Conservation (phyloP, 1,140 invertebrate genomes). For the Drosophila simulans region DNA sequence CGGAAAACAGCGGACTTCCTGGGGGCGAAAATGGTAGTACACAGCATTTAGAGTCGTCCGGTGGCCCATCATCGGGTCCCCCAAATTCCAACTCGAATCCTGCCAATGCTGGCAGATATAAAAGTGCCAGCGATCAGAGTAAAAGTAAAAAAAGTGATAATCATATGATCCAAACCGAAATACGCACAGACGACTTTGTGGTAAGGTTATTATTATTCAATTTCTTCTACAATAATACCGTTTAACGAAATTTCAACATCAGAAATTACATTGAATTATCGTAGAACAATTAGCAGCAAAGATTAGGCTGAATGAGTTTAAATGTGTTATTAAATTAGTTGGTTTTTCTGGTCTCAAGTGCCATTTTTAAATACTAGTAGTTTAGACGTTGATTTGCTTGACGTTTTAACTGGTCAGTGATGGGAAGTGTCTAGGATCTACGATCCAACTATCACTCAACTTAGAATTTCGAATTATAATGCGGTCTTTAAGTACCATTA, state of each 20-base stretch:
- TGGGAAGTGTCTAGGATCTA: slow-evolving; percentile 2
- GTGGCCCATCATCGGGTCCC: slow-evolving; percentile 48
- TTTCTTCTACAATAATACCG: slow-evolving; percentile 63
- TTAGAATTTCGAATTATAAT: too few species aligned
- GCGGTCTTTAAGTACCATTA: background rate
- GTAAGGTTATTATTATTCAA: slow-evolving; percentile 85
- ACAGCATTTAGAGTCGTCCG: slow-evolving; percentile 72
- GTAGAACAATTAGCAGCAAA: slow-evolving; percentile 23
- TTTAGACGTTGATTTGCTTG: slow-evolving; percentile 8
- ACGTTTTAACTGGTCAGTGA: slow-evolving; percentile 7
- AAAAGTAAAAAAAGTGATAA: slow-evolving; percentile 85
- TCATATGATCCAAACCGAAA: slow-evolving; percentile 84
- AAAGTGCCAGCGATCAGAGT: slow-evolving; percentile 65
- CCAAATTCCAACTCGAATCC: slow-evolving; percentile 35
- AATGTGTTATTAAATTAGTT: slow-evolving; percentile 11
- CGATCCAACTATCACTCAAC: too few species aligned
- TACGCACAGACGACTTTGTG: slow-evolving; percentile 85
- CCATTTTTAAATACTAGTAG: background rate
- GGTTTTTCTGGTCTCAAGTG: background rate
- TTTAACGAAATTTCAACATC: slow-evolving; percentile 57
- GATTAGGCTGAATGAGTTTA: slow-evolving; percentile 13
- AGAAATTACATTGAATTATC: slow-evolving; percentile 42
- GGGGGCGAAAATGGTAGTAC: slow-evolving; percentile 71
- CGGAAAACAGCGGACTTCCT: slow-evolving; percentile 36
- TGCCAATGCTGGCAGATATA: slow-evolving; percentile 37